A percentile compares a stretch with the other conserved stretches of the same genome.
Conservation (phyloP, 2,113 vertebrate genomes). For the Tylochromis polylepis region DNA sequence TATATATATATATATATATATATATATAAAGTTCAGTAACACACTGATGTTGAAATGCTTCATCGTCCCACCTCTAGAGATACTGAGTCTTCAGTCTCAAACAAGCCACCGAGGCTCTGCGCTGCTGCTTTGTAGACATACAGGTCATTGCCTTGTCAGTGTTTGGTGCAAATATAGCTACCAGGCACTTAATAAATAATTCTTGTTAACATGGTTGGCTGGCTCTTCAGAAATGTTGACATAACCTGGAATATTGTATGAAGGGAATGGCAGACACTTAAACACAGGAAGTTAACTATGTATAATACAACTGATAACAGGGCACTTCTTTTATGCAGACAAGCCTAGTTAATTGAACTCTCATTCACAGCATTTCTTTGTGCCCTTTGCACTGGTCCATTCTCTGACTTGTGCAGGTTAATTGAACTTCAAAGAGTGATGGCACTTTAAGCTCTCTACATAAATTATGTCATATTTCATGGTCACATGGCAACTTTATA, state of each 20-base stretch:
- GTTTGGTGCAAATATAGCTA: neutral
- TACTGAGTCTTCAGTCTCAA: too few relatives aligned
- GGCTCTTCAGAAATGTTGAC: neutral
- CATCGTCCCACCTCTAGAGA: too few relatives aligned
- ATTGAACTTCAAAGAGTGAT: constrained; percentile 35
- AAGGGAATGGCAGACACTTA: neutral
- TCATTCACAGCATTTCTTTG: neutral
- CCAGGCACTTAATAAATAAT: neutral
- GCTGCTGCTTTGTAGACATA: neutral
- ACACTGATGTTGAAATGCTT: too few relatives aligned
- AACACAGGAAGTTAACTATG: neutral
- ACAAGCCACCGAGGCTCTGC: too few relatives aligned
- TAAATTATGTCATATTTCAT: constrained; percentile 39
- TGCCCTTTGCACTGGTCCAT: constrained; percentile 6
- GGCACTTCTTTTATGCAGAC: neutral
- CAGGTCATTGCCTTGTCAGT: neutral
- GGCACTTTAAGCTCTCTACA: constrained; percentile 5
- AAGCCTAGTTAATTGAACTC: constrained; percentile 47
- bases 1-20: too few relatives aligned
- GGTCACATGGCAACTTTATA: constrained; percentile 26
- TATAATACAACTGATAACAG: neutral
- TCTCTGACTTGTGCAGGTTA: constrained; percentile 27
- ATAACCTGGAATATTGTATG: neutral
- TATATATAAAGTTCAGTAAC: too few relatives aligned
- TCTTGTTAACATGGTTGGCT: neutral